These are phyloP conservation scores for Steinernema scapterisci DNA, from an alignment of 2,888 invertebrate species.

Conservation along the genomic window DNA sequence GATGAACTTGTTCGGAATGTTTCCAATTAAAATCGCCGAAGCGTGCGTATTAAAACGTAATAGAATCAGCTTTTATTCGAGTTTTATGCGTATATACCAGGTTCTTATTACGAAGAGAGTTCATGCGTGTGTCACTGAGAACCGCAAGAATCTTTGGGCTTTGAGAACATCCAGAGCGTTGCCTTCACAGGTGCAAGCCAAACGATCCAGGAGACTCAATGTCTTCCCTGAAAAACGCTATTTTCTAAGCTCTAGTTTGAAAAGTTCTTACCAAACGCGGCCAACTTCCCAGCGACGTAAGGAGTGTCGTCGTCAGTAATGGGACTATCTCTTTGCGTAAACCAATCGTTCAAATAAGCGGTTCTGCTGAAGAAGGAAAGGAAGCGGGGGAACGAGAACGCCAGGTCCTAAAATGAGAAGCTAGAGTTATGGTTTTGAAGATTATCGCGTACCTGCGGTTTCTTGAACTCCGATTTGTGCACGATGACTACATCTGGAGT, in stretches of 20 bases:
- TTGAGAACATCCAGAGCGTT: slow-evolving; percentile 5
- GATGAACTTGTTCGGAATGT: too few relatives aligned
- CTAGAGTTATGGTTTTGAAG: background rate
- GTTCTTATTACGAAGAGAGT: too few relatives aligned
- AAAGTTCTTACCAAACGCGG: background rate
- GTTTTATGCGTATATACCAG: too few relatives aligned
- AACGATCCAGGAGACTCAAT: background rate
- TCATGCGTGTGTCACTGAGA: background rate
- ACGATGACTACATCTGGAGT: background rate
- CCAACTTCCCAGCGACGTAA: background rate
- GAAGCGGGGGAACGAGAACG: background rate
- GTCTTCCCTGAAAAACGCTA: background rate
- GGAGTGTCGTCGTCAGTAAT: background rate
- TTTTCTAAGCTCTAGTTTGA: too few relatives aligned
- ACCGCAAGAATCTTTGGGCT: slow-evolving; percentile 6
- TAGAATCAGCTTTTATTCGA: too few relatives aligned
- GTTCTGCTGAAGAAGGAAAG: background rate
- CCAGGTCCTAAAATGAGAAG: background rate
- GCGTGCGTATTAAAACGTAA: too few relatives aligned
- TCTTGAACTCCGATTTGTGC: background rate
- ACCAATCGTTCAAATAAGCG: background rate
- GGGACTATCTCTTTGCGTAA: background rate
- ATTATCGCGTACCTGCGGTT: background rate
- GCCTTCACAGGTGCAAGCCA: slow-evolving; percentile 13
- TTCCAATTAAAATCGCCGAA: too few relatives aligned